Evolutionary conservation across 2,888 invertebrate species (phyloP), one percentile per base, ranked within the genome.

Genomic region (Lissocephala sabroskyi): DNA sequence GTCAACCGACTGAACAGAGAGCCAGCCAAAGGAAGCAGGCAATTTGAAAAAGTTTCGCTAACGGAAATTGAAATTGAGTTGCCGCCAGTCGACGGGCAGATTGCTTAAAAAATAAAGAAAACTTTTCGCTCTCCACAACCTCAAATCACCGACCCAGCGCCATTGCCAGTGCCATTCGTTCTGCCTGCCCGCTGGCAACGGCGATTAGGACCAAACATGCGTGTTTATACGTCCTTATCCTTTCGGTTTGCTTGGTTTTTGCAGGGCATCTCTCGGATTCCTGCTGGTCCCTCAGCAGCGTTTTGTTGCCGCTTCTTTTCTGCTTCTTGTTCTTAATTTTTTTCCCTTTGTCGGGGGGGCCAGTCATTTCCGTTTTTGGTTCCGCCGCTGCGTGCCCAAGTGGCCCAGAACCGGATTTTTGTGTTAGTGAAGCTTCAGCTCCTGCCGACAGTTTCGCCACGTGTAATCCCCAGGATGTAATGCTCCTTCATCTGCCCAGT

Each of bases 351-450:
- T n/a, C n/a, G n/a, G n/a, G n/a, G n/a, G n/a, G n/a, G 42, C 45
- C 52, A 52, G 51, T 40, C 47, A 52, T 51, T 65, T 63, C 66
- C 56, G 62, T 48, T n/a, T n/a, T n/a, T n/a, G n/a, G n/a, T 44
- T 49, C 30, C 40, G 35, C 50, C 52, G 32, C 59, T 70, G 63
- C 67, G 71, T 68, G 71, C 59, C 58, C 64, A 66, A 71, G 66
- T 61, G 64, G 59, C 59, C 58, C 50, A 23, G 36, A 33, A 52
- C 35, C 51, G 47, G 71, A 63, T 74, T 60, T 58, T 50, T 42
- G 23, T 35, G 13, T 35, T 35, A 9, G 14, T 13, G 9, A 35
- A 23, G 23, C 23, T 23, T 7, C 43, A 29, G 47, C 41, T 39
- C 42, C n/a, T 32, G 60, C 23, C 7, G 30, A 11, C 30, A 7